phyloP scores from a whole-genome alignment of 1,140 invertebrate genomes.

The Halesus radiatus region DNA sequence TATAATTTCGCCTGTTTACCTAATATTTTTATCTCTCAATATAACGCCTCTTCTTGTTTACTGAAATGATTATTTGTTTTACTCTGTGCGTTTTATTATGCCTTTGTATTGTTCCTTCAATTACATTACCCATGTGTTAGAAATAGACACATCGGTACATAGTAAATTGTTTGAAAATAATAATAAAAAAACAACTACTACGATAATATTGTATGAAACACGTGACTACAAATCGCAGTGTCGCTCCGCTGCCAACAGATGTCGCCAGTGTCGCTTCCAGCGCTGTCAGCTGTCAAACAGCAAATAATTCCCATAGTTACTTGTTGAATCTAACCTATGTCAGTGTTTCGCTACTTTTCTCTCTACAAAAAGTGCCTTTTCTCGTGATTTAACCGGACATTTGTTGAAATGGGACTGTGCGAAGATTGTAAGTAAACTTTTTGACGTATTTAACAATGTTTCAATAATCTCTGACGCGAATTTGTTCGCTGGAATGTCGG shows the following conservation, averaged over 20 bases:
- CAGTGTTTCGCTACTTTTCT: slow-evolving; percentile 25
- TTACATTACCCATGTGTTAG: too few species aligned
- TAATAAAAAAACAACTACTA: too few species aligned
- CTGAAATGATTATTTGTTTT: too few species aligned
- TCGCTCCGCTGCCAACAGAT: slow-evolving; percentile 14
- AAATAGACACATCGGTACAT: too few species aligned
- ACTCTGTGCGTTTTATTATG: too few species aligned
- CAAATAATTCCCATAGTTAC: slow-evolving; percentile 31
- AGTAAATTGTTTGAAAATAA: too few species aligned
- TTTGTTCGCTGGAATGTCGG: slow-evolving; percentile 13
- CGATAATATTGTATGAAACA: neutral
- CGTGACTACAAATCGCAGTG: neutral
- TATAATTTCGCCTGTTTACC: too few species aligned
- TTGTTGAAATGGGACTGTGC: slow-evolving; percentile 37
- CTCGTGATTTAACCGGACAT: slow-evolving; percentile 23
- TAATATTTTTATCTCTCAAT: too few species aligned
- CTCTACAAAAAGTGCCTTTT: slow-evolving; percentile 29
- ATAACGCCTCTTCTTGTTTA: too few species aligned
- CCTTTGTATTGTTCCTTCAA: too few species aligned
- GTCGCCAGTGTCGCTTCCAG: neutral
- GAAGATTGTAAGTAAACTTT: slow-evolving; percentile 39
- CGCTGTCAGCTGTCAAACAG: slow-evolving; percentile 42
- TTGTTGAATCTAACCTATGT: slow-evolving; percentile 47
- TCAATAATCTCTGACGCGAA: neutral
- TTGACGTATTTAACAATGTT: neutral